Percentiles rank a stretch among this genome's conserved stretches.
Evolutionary conservation across 2,113 vertebrate species (phyloP).

Genomic region (Heterochromis multidens): DNA sequence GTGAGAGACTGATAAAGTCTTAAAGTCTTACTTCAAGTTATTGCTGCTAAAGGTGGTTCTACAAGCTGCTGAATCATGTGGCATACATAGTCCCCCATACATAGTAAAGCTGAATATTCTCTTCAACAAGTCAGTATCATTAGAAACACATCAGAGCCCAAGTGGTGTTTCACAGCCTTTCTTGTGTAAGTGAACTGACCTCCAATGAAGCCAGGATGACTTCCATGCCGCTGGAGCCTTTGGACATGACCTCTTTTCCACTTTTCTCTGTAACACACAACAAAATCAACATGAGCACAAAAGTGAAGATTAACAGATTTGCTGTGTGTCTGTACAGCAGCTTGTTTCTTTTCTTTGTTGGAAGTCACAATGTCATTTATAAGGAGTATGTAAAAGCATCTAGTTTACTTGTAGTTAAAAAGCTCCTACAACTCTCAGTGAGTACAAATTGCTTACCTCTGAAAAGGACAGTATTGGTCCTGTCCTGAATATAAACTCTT

Average conservation of each 20-base stretch:
- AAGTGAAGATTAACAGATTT: not conserved
- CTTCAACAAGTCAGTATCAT: not conserved
- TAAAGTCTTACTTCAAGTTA: not conserved
- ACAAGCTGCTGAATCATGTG: not conserved
- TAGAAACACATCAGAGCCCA: not conserved
- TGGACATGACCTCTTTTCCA: constrained; percentile 93
- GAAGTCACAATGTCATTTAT: not conserved
- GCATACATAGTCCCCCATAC: not conserved
- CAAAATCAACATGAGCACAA: not conserved
- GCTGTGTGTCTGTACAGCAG: not conserved
- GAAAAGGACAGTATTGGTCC: not conserved
- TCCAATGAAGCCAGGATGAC: constrained; percentile 88
- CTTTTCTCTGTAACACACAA: constrained; percentile 86
- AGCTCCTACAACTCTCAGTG: not conserved
- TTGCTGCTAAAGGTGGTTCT: not conserved
- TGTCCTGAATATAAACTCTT: not conserved
- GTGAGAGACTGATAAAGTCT: not conserved
- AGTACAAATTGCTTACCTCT: not conserved
- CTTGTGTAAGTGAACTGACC: constrained; percentile 72
- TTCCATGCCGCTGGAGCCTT: constrained; percentile 92
- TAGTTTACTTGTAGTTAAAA: not conserved
- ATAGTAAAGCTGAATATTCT: not conserved
- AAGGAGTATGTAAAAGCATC: not conserved
- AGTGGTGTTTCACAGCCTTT: not conserved
- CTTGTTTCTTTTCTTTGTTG: not conserved